phyloP scores from a whole-genome alignment of 2,113 vertebrate genomes.

The Nibea coibor region DNA sequence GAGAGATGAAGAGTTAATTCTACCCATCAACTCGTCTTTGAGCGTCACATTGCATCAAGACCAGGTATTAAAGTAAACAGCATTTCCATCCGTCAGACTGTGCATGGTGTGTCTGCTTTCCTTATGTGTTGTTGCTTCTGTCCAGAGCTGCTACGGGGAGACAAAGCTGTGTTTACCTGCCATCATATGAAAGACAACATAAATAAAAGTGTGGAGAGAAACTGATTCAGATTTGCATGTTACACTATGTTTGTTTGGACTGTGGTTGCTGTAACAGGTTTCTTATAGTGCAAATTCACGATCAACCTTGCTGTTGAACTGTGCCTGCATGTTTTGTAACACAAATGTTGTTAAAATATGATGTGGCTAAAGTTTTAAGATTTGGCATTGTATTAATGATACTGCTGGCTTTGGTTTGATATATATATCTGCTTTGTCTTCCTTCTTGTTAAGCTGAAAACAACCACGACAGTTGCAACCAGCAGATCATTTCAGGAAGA shows the following conservation, averaged over 20 bases:
- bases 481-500: constrained; percentile 90
- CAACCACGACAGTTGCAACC: constrained; percentile 89
- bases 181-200: neutral
- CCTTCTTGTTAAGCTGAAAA: constrained; percentile 87
- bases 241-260: neutral
- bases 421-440: neutral
- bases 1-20: constrained; percentile 91
- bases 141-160: neutral
- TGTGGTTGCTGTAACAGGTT: neutral
- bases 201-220: neutral
- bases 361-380: neutral
- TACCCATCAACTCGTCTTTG: constrained; percentile 96
- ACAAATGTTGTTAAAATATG: neutral
- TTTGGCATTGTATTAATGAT: neutral
- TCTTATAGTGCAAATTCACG: neutral
- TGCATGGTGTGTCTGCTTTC: neutral
- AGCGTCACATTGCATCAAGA: constrained; percentile 96
- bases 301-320: neutral
- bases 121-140: neutral
- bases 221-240: neutral
- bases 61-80: constrained; percentile 84
- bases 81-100: neutral
- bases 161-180: neutral
- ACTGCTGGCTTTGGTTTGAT: neutral
- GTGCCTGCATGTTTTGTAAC: neutral